These are phyloP conservation scores for Heteromyza rotundicornis DNA, from an alignment of 2,888 invertebrate species.

Conservation along the genomic window DNA sequence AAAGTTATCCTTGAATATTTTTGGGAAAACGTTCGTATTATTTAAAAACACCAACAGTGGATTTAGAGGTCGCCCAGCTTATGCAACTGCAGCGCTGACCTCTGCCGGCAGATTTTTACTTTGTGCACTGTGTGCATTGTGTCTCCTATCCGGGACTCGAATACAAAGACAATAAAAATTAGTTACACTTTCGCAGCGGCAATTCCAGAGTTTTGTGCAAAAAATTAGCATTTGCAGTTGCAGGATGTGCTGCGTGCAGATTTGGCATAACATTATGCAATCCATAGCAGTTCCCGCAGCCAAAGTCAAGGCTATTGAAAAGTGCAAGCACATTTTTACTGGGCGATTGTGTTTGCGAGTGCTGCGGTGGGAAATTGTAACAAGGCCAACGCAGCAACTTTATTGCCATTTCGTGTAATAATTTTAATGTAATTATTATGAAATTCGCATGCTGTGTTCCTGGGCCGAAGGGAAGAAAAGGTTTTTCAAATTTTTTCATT, in stretches of 20 bases:
- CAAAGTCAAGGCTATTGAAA: constrained; percentile 31
- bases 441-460: too few relatives aligned
- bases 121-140: neutral
- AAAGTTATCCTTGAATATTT: constrained; percentile 39
- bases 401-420: neutral
- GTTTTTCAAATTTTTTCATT: too few relatives aligned
- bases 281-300: constrained; percentile 1
- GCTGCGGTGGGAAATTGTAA: constrained; percentile 43
- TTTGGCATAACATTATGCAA: constrained; percentile 44
- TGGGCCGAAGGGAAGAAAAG: too few relatives aligned
- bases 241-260: constrained; percentile 11
- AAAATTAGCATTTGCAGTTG: constrained; percentile 17
- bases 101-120: neutral
- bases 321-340: constrained; percentile 44
- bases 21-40: constrained; percentile 23
- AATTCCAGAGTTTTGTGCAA: neutral
- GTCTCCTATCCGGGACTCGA: neutral
- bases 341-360: neutral
- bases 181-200: constrained; percentile 2
- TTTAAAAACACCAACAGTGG: constrained; percentile 41
- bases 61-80: constrained; percentile 21
- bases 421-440: constrained; percentile 1
- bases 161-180: neutral
- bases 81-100: neutral
- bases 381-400: constrained; percentile 42